Percentiles rank a stretch among this genome's conserved stretches.
Conservation (phyloP, 1,140 invertebrate genomes). For the Zaprionus ghesquierei region DNA sequence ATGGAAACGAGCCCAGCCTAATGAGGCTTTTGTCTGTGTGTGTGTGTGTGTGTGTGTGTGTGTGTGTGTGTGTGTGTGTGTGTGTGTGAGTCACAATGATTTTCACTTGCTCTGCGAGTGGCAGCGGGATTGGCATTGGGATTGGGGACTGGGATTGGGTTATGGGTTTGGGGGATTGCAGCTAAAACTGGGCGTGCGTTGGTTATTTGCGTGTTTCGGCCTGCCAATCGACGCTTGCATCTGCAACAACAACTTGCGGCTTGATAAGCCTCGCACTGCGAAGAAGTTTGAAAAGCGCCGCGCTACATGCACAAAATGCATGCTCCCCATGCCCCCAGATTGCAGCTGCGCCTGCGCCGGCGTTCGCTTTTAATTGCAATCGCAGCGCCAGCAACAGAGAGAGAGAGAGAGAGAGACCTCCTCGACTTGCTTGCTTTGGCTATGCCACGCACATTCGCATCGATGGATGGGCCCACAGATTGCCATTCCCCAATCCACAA, state of each 20-base stretch:
- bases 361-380: slow-evolving; percentile 69
- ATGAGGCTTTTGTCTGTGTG: slow-evolving; percentile 74
- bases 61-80: slow-evolving; percentile 31
- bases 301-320: slow-evolving; percentile 73
- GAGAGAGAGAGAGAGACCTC: neutral
- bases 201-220: slow-evolving; percentile 54
- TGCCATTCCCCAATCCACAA: neutral
- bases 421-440: slow-evolving; percentile 43
- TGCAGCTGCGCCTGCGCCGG: slow-evolving; percentile 51
- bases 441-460: slow-evolving; percentile 73
- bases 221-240: slow-evolving; percentile 64
- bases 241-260: slow-evolving; percentile 55
- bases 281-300: slow-evolving; percentile 72
- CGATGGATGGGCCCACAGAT: slow-evolving; percentile 61
- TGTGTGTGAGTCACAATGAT: slow-evolving; percentile 62
- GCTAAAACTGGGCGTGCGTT: slow-evolving; percentile 36
- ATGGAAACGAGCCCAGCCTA: slow-evolving; percentile 71
- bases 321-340: slow-evolving; percentile 46
- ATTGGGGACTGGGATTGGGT: neutral
- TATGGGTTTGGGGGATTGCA: neutral
- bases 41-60: neutral
- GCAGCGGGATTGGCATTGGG: slow-evolving; percentile 9
- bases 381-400: slow-evolving; percentile 37
- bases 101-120: slow-evolving; percentile 53
- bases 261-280: slow-evolving; percentile 54